A percentile compares a stretch with the other conserved stretches of the same genome.
Evolutionary conservation across 1,140 invertebrate genomes (phyloP).

Genomic region (Drosophila tsacasi): DNA sequence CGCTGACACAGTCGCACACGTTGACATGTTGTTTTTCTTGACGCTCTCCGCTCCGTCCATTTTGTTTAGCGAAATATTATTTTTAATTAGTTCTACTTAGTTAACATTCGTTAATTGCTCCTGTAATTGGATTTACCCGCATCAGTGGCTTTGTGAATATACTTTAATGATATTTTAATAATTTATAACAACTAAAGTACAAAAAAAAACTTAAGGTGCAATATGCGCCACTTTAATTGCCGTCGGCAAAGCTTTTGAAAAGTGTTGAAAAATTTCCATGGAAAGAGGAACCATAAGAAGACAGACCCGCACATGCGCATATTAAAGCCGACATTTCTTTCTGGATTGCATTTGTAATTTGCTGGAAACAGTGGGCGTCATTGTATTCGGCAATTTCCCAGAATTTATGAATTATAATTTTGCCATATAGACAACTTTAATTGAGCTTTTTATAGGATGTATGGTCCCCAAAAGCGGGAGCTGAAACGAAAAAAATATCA

Average conservation of each 20-base stretch:
- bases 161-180: conserved; percentile 78
- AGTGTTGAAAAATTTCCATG: conserved; percentile 46
- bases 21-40: conserved; percentile 2
- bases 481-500: neutral
- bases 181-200: conserved; percentile 40
- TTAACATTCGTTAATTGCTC: conserved; percentile 80
- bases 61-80: conserved; percentile 78
- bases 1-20: conserved; percentile 1
- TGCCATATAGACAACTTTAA: conserved; percentile 82
- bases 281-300: conserved; percentile 22
- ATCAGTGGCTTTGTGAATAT: conserved; percentile 56
- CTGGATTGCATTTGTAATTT: conserved; percentile 70
- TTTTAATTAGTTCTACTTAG: conserved; percentile 84
- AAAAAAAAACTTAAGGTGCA: conserved; percentile 29
- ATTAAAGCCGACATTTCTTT: conserved; percentile 52
- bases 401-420: conserved; percentile 84
- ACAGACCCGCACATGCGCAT: conserved; percentile 3
- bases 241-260: conserved; percentile 52
- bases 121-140: conserved; percentile 81
- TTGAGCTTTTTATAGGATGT: conserved; percentile 78
- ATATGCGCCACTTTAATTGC: conserved; percentile 56
- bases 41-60: conserved; percentile 26
- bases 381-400: conserved; percentile 83
- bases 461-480: conserved; percentile 13
- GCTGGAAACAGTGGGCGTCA: conserved; percentile 62